These are phyloP conservation scores for Hormaphis cornu DNA, from an alignment of 1,140 invertebrate genomes.

Conservation along the genomic window DNA sequence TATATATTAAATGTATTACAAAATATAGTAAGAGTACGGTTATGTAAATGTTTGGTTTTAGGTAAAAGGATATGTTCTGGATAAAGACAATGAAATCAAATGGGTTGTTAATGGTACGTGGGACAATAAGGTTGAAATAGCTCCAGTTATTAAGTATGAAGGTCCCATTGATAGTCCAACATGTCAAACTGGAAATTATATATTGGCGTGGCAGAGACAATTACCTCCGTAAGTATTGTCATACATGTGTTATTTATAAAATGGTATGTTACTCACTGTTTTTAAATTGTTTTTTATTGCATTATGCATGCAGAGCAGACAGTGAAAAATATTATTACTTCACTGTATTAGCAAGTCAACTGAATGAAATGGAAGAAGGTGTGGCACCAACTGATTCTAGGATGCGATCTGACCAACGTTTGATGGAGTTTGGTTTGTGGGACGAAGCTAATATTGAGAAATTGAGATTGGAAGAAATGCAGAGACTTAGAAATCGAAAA, in stretches of 20 bases:
- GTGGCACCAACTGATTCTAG: constrained; percentile 93
- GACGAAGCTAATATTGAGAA: constrained; percentile 93
- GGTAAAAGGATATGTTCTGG: constrained; percentile 61
- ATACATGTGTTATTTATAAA: background rate
- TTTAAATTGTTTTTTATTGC: background rate
- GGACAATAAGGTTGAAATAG: constrained; percentile 90
- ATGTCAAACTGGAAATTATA: constrained; percentile 82
- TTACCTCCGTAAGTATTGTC: constrained; percentile 54
- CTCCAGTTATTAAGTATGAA: constrained; percentile 70
- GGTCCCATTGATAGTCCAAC: constrained; percentile 55
- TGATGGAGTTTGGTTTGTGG: constrained; percentile 95
- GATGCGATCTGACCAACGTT: constrained; percentile 85
- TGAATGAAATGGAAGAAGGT: constrained; percentile 88
- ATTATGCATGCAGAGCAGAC: background rate
- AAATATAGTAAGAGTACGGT: background rate
- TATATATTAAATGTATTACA: background rate
- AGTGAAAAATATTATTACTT: constrained; percentile 75
- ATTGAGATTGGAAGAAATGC: constrained; percentile 87
- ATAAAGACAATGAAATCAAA: constrained; percentile 51
- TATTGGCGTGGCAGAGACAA: constrained; percentile 75
- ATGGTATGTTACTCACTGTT: background rate
- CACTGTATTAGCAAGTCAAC: constrained; percentile 84
- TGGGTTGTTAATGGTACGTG: constrained; percentile 88
- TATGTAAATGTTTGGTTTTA: constrained; percentile 38
- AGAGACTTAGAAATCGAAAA: constrained; percentile 58